Conservation (phyloP, 2,797 vertebrate species). For the Pantherophis alleghaniensis region DNA sequence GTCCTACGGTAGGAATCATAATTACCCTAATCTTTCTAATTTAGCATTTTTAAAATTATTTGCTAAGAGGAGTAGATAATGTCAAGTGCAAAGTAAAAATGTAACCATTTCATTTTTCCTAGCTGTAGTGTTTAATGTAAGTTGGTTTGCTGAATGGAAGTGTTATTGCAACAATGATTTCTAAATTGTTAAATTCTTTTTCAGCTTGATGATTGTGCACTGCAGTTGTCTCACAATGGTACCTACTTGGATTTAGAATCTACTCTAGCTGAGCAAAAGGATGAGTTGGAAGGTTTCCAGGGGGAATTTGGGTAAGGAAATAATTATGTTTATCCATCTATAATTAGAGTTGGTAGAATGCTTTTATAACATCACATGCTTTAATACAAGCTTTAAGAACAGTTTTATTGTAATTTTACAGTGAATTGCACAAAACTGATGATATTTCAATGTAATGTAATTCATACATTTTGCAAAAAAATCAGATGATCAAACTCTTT, state of each 20-base stretch:
- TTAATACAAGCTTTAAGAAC: not conserved
- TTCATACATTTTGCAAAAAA: not conserved
- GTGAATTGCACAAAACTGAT: not conserved
- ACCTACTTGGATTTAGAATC: slow-evolving; percentile 97
- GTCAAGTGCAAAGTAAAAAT: not conserved
- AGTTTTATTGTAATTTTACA: not conserved
- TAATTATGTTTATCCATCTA: not conserved
- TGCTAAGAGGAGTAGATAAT: not conserved
- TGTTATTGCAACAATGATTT: not conserved
- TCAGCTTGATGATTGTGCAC: slow-evolving; percentile 91
- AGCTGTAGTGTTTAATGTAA: not conserved
- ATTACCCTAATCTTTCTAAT: not conserved
- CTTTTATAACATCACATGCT: not conserved
- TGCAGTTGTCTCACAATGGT: slow-evolving; percentile 94
- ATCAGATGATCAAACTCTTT: not conserved
- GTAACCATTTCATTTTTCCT: not conserved
- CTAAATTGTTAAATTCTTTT: slow-evolving; percentile 43
- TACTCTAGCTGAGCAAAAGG: slow-evolving; percentile 91
- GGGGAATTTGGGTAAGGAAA: slow-evolving; percentile 90
- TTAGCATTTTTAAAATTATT: not conserved
- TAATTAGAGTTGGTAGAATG: not conserved
- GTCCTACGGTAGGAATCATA: not conserved
- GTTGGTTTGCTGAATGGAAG: not conserved
- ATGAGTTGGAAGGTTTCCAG: slow-evolving; percentile 95
- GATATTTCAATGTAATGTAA: not conserved